phyloP scores from a whole-genome alignment of 35 echinoderm and acorn worm species.

The Ptychodera flava region DNA sequence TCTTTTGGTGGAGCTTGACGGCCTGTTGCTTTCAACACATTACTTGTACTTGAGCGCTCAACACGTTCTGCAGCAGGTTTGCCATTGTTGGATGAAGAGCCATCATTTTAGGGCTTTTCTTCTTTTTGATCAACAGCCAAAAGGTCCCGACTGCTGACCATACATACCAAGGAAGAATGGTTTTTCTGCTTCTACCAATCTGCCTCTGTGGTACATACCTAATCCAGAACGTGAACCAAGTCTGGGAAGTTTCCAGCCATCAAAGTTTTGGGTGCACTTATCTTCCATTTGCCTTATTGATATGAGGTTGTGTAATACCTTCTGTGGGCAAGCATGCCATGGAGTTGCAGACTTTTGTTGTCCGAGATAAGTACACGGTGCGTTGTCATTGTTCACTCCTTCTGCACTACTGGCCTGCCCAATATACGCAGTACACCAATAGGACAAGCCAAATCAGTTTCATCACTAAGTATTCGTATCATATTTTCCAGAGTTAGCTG shows the following conservation, averaged over 20 bases:
- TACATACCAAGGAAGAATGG: no score
- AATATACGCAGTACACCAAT: no score
- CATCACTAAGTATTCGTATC: no score
- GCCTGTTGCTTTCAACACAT: constrained; percentile 6
- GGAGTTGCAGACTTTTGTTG: constrained; percentile 21
- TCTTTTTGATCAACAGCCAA: constrained; percentile 3
- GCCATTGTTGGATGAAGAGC: constrained; percentile 15
- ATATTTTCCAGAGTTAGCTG: constrained; percentile 7
- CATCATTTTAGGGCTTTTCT: constrained; percentile 22
- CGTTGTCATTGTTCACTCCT: constrained; percentile 20
- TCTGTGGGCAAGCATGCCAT: constrained; percentile 13
- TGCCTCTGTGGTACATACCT: no score
- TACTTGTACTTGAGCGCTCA: constrained; percentile 7
- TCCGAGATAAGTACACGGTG: constrained; percentile 1
- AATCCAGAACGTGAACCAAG: background rate
- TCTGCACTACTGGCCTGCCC: constrained; percentile 11
- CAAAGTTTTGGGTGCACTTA: constrained; percentile 10
- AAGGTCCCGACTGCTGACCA: no score
- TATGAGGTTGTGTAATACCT: constrained; percentile 7
- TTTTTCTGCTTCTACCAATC: no score
- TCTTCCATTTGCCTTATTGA: constrained; percentile 10
- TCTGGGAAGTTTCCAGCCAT: constrained; percentile 11
- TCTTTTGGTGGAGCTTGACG: constrained; percentile 3
- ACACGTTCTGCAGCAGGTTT: no score
- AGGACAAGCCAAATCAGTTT: constrained; percentile 16